Conservation (phyloP, 2,797 vertebrate genomes). For the Amazonetta brasiliensis region DNA sequence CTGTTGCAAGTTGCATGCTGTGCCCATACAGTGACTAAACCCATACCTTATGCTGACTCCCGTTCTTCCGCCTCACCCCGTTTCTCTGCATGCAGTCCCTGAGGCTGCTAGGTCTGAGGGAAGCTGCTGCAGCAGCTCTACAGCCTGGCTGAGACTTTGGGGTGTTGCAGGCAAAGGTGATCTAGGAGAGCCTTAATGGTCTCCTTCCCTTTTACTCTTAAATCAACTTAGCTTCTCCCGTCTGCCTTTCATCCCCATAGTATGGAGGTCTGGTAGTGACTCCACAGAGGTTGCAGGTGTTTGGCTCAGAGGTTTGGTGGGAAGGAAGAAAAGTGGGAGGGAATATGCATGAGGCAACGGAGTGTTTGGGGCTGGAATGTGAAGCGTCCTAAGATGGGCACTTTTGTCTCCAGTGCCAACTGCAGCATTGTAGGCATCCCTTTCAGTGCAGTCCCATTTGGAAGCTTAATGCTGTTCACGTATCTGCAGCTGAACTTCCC, state of each 20-base stretch:
- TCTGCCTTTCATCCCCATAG: neutral
- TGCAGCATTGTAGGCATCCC: neutral
- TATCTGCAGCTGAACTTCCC: neutral
- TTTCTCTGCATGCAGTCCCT: neutral
- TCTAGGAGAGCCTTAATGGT: neutral
- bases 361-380: neutral
- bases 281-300: neutral
- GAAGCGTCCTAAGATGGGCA: neutral
- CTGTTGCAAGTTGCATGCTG: accelerated
- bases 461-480: neutral
- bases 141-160: neutral
- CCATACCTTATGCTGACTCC: neutral
- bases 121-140: neutral
- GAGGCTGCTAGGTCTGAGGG: neutral
- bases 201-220: neutral
- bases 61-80: neutral
- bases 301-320: neutral
- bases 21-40: neutral
- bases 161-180: neutral
- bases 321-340: neutral
- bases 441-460: neutral
- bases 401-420: neutral
- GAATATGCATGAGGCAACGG: neutral
- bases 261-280: neutral
- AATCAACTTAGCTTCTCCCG: neutral